A percentile compares a stretch with the other conserved stretches of the same genome.
Conservation (phyloP, 2,113 vertebrate genomes). For the Phaetusa simplex region DNA sequence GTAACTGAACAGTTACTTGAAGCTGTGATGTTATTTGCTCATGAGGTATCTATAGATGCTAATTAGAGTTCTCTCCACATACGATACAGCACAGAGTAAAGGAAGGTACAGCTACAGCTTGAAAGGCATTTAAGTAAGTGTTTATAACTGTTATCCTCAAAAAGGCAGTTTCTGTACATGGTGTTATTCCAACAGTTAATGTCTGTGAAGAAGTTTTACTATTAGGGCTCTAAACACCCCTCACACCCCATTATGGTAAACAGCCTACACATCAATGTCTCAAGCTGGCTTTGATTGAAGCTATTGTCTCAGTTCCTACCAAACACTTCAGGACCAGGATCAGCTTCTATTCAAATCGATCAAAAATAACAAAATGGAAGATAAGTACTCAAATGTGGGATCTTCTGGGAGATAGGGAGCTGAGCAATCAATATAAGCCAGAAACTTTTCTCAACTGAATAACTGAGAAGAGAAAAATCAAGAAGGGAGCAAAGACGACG, state of each 20-base stretch:
- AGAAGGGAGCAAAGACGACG: background rate
- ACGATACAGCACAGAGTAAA: background rate
- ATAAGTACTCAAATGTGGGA: background rate
- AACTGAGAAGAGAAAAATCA: background rate
- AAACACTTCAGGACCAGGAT: background rate
- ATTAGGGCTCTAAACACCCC: background rate
- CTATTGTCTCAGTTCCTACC: background rate
- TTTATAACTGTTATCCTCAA: background rate
- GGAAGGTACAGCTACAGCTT: background rate
- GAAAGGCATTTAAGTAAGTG: background rate
- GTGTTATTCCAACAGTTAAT: background rate
- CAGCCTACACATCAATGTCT: background rate
- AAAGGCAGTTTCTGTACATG: background rate
- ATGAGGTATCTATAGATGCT: background rate
- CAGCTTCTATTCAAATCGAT: background rate
- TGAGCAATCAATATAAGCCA: background rate
- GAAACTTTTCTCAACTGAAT: background rate
- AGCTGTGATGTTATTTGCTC: background rate
- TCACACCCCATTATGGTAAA: rapidly evolving
- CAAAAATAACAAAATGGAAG: background rate
- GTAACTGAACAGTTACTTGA: background rate
- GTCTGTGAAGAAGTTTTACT: background rate
- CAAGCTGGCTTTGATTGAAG: background rate
- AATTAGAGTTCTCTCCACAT: background rate
- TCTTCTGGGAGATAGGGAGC: background rate